Conservation (phyloP, 2,797 vertebrate genomes). For the Anguilla marmorata region DNA sequence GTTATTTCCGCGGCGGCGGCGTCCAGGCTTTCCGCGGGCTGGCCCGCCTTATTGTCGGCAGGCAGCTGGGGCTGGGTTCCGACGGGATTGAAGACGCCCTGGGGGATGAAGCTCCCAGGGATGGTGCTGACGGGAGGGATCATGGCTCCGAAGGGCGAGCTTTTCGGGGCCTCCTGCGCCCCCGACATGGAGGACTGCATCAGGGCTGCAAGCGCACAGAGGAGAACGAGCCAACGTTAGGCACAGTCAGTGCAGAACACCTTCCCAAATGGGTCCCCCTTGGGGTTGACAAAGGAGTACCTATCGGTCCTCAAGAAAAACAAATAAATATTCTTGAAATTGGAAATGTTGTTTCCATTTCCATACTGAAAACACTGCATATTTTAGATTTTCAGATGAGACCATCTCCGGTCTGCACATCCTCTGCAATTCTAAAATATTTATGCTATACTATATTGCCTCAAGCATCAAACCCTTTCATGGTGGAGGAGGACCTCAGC, state of each 20-base stretch:
- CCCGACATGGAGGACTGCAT: conserved; percentile 82
- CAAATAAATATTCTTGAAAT: too few relatives aligned
- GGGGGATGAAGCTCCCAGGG: conserved; percentile 78
- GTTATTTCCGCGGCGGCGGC: conserved; percentile 67
- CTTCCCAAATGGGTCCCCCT: background rate
- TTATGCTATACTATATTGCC: background rate
- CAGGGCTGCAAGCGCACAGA: conserved; percentile 71
- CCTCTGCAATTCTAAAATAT: background rate
- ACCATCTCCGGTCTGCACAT: background rate
- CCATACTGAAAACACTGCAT: background rate
- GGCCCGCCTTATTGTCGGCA: conserved; percentile 60
- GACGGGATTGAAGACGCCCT: conserved; percentile 81
- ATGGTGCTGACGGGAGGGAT: conserved; percentile 82
- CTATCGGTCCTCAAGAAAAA: too few relatives aligned
- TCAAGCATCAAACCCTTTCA: background rate
- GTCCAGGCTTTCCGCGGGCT: conserved; percentile 67
- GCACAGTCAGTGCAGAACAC: background rate
- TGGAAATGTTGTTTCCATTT: background rate
- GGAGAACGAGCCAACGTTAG: background rate
- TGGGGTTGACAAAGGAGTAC: background rate
- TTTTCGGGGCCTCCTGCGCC: conserved; percentile 85
- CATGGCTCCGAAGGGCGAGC: conserved; percentile 81
- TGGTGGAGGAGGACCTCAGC: background rate
- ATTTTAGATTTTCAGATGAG: background rate
- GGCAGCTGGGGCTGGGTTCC: conserved; percentile 69